Base-by-base conservation (phyloP, 2,113 vertebrate genomes). In the Gasterosteus nipponicus region DNA sequence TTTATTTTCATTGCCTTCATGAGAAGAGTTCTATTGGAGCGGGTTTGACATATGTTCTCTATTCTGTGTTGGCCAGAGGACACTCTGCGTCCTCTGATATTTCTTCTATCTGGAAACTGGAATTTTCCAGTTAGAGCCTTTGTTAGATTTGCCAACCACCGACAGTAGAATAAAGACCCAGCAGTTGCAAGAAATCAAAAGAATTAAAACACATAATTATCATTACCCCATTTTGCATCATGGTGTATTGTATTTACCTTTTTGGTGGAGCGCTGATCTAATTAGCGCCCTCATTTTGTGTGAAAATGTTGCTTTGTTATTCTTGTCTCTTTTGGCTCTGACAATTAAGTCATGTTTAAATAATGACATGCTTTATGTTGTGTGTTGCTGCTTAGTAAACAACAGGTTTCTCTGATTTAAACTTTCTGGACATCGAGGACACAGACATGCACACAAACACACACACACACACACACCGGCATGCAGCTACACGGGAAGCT, bases 141-240 rank as follows among this genome's bases (percentile, higher is more conserved):
- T 54, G 57, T 58, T 73, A 71, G 15, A 22, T 15, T 41, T 77
- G 44, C 65, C 22, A 67, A 31, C 15, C 63, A 26, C 71, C 12
- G 51, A 10, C 44, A 44, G 51, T 51, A 46, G 10, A 49, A 68
- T 22, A n/a, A 0, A 51, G 2, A 67, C 18, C 12, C 2, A 58
- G 15, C 16, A 5, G 2, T 31, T 65, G 22, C 66, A 53, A 31
- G 7, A 41, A 22, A 65, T 60, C 47, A 19, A 26, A 22, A 57
- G 69, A 65, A 73, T 10, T 35, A 69, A 41, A 66, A 63, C 16
- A 62, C 14, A 67, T 14, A 51, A 53, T 49, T 65, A 35, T 66
- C 54, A 70, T 64, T 81, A 53, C 69, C 26, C 44, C 29, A 46
- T 62, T 89, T 85, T 81, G 58, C 77, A 59, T 83, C 77, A 77